These are phyloP conservation scores for Ictalurus furcatus DNA, from an alignment of 2,113 vertebrate species.

Conservation along the genomic window DNA sequence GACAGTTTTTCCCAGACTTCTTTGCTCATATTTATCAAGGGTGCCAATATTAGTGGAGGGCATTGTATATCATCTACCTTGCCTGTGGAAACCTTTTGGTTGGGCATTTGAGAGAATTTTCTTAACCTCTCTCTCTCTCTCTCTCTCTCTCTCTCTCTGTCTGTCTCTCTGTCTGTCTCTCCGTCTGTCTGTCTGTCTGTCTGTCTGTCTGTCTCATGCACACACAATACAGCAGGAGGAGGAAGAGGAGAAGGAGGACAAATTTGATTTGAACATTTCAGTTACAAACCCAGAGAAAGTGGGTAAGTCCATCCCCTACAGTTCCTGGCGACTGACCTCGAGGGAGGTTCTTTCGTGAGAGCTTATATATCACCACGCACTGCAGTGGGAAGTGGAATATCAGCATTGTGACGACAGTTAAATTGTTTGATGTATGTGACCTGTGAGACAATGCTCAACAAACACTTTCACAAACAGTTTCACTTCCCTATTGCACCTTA, in stretches of 20 bases:
- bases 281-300: constrained; percentile 97
- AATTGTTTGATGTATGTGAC: constrained; percentile 5
- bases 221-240: constrained; percentile 72
- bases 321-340: not conserved
- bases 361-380: not conserved
- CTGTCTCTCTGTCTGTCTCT: not conserved
- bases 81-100: not conserved
- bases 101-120: not conserved
- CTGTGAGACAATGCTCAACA: constrained; percentile 22
- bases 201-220: not conserved
- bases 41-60: not conserved
- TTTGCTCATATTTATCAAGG: too few species aligned
- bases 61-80: not conserved
- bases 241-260: constrained; percentile 90
- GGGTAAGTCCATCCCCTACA: constrained; percentile 71
- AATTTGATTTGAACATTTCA: constrained; percentile 85
- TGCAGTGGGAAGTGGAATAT: not conserved
- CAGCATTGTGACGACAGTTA: not conserved
- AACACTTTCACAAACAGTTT: not conserved
- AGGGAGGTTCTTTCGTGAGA: not conserved
- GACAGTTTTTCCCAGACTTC: too few species aligned
- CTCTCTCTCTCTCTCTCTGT: not conserved
- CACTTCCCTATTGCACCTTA: constrained; percentile 32
- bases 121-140: not conserved
- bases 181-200: not conserved